These are phyloP conservation scores for Eulithis testata DNA, from an alignment of 2,888 invertebrate species.

Conservation along the genomic window DNA sequence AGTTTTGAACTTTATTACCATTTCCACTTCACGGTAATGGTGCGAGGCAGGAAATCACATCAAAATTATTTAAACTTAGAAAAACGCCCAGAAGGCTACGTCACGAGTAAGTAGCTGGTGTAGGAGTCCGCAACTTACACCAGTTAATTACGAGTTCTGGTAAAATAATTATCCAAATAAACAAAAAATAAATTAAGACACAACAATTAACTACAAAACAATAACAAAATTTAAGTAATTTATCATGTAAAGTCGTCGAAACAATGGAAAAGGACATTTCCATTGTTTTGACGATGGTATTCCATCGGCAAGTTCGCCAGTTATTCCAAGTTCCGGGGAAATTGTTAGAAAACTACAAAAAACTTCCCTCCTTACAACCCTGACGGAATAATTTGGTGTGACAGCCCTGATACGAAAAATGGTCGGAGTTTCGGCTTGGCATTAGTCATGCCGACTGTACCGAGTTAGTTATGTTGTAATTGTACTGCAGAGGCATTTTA, in stretches of 20 bases:
- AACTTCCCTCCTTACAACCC: slow-evolving; percentile 44
- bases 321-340: slow-evolving; percentile 32
- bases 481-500: slow-evolving; percentile 7
- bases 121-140: no score
- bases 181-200: no score
- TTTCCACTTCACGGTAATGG: no score
- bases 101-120: no score
- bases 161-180: no score
- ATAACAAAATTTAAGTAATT: neutral
- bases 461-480: slow-evolving; percentile 4
- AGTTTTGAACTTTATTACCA: no score
- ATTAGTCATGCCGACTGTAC: slow-evolving; percentile 27
- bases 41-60: no score
- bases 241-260: neutral
- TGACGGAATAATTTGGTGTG: slow-evolving; percentile 48
- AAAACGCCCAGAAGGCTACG: no score
- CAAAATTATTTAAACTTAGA: no score
- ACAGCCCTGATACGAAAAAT: slow-evolving; percentile 34
- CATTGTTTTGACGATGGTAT: no score
- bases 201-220: no score
- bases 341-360: slow-evolving; percentile 43
- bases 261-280: slow-evolving; percentile 22
- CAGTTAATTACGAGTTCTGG: no score
- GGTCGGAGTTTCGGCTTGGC: slow-evolving; percentile 24
- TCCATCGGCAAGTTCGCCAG: slow-evolving; percentile 33